These are phyloP conservation scores for Chrysina gloriosa DNA, from an alignment of 2,888 invertebrate species.

Conservation along the genomic window DNA sequence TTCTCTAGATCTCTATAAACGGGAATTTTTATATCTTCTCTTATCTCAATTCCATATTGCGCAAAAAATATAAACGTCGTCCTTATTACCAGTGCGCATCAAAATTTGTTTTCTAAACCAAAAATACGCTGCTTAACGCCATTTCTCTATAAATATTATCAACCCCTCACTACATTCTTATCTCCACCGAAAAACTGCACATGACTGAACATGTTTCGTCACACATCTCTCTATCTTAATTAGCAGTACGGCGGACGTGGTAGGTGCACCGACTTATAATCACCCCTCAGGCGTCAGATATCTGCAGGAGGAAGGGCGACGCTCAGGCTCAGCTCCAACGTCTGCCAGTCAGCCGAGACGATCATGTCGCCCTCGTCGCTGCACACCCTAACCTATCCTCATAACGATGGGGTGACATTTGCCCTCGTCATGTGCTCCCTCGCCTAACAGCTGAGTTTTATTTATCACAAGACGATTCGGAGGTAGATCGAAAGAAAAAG, in stretches of 20 bases:
- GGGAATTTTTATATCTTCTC: no score
- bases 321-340: conserved; percentile 1
- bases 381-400: conserved; percentile 28
- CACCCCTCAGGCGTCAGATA: conserved; percentile 25
- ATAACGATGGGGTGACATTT: conserved; percentile 35
- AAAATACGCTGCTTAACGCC: background rate
- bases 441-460: conserved; percentile 36
- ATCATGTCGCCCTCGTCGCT: background rate
- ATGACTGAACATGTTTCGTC: conserved; percentile 16
- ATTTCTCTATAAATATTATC: background rate
- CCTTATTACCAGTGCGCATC: no score
- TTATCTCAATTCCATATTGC: no score
- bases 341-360: conserved; percentile 34
- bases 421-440: conserved; percentile 17
- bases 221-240: conserved; percentile 18
- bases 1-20: no score
- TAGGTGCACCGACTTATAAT: conserved; percentile 30
- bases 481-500: conserved; percentile 11
- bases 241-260: conserved; percentile 14
- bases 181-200: conserved; percentile 10
- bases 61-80: no score
- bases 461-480: conserved; percentile 29
- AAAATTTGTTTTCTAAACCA: no score
- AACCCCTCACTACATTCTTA: background rate
- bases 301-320: conserved; percentile 14